These are phyloP conservation scores for Dryocosmus kuriphilus DNA, from an alignment of 2,888 invertebrate genomes.

Conservation along the genomic window DNA sequence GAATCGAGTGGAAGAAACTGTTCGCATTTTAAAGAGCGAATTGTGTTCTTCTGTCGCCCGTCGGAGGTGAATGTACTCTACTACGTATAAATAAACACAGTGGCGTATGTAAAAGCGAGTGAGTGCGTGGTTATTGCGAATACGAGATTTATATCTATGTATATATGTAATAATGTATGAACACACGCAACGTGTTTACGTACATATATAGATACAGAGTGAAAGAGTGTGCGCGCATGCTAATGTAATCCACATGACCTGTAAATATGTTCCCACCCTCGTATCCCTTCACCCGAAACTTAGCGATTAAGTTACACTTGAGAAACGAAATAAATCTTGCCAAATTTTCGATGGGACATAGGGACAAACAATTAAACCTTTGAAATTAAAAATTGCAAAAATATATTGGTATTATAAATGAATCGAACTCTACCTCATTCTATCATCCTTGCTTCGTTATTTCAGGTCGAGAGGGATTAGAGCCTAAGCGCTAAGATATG, in stretches of 20 bases:
- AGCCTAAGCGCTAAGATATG: too few species aligned
- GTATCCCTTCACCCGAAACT: constrained; percentile 57
- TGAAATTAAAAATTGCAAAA: constrained; percentile 69
- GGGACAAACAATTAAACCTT: constrained; percentile 70
- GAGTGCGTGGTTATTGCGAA: constrained; percentile 28
- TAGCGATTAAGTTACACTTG: constrained; percentile 68
- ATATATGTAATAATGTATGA: constrained; percentile 46
- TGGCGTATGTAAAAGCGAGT: constrained; percentile 51
- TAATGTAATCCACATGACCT: constrained; percentile 66
- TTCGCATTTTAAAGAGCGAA: constrained; percentile 29
- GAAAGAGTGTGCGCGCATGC: constrained; percentile 60
- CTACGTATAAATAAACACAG: constrained; percentile 39
- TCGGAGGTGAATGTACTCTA: constrained; percentile 39
- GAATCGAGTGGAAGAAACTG: constrained; percentile 24
- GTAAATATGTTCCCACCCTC: constrained; percentile 68
- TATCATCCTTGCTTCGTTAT: not conserved
- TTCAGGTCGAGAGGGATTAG: not conserved
- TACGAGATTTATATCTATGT: constrained; percentile 49
- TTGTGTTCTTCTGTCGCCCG: constrained; percentile 8
- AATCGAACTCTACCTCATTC: constrained; percentile 51
- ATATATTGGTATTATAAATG: constrained; percentile 77
- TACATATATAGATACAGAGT: constrained; percentile 39
- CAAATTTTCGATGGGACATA: constrained; percentile 74
- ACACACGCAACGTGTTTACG: constrained; percentile 38
- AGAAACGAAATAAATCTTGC: constrained; percentile 72